Evolutionary conservation across 2,113 vertebrate genomes (phyloP).

Genomic region (Blennius ocellaris): DNA sequence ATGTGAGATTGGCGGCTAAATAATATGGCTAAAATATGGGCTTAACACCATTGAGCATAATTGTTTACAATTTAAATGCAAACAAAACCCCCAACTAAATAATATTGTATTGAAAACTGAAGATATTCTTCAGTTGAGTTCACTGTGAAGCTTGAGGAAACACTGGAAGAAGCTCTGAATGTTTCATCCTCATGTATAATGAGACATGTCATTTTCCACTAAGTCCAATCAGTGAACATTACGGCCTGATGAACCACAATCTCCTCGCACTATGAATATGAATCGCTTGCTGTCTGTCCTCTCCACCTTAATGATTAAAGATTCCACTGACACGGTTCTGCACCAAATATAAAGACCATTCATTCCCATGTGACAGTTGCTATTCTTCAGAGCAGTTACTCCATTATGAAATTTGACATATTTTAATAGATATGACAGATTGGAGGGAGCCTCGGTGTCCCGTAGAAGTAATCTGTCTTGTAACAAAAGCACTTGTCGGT

Average conservation of each 20-base stretch:
- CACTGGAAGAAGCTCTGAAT: not conserved
- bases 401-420: slow-evolving; percentile 59
- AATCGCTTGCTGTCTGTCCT: slow-evolving; percentile 49
- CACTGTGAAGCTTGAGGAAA: too few relatives aligned
- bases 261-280: slow-evolving; percentile 40
- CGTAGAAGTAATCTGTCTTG: slow-evolving; percentile 30
- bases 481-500: slow-evolving; percentile 45
- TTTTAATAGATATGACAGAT: slow-evolving; percentile 56
- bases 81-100: too few relatives aligned
- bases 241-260: slow-evolving; percentile 37
- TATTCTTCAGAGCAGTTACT: slow-evolving; percentile 57
- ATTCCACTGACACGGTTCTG: slow-evolving; percentile 41
- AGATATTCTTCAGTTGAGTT: too few relatives aligned
- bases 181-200: slow-evolving; percentile 37
- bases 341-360: slow-evolving; percentile 44
- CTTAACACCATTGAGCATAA: too few relatives aligned
- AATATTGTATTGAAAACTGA: too few relatives aligned
- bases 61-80: too few relatives aligned
- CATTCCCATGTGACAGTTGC: slow-evolving; percentile 46
- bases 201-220: slow-evolving; percentile 53
- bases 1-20: too few relatives aligned
- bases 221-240: slow-evolving; percentile 48
- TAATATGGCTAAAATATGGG: too few relatives aligned
- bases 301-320: slow-evolving; percentile 46
- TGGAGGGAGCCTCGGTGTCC: slow-evolving; percentile 1